Conservation (phyloP, 2,888 invertebrate genomes). For the Epinotia ramella region DNA sequence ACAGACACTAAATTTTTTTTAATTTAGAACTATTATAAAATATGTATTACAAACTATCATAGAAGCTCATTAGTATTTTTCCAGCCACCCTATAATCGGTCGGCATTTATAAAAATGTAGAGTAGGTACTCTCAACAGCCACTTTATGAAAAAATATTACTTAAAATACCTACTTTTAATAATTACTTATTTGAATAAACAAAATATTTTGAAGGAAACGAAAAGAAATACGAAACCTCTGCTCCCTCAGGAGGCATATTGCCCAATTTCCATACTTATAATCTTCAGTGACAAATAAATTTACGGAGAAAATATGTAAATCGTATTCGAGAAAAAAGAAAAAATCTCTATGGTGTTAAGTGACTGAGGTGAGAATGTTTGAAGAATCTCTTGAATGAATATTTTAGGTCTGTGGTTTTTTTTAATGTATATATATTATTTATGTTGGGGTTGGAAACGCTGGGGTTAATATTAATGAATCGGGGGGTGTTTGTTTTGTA, state of each 20-base stretch:
- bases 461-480: conserved; percentile 71
- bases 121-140: background rate
- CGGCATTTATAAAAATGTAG: no score
- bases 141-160: conserved; percentile 9
- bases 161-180: background rate
- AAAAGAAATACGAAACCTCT: conserved; percentile 40
- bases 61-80: background rate
- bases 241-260: conserved; percentile 58
- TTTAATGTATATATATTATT: conserved; percentile 79
- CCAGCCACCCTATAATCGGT: background rate
- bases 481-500: conserved; percentile 46
- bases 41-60: no score
- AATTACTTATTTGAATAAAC: conserved; percentile 44
- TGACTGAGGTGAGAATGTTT: conserved; percentile 68
- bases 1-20: background rate
- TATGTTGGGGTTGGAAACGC: conserved; percentile 62
- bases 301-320: conserved; percentile 74
- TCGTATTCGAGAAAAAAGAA: conserved; percentile 62
- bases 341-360: conserved; percentile 61
- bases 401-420: conserved; percentile 72
- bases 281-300: conserved; percentile 68
- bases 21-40: background rate
- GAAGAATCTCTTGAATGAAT: conserved; percentile 66
- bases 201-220: conserved; percentile 15
- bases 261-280: conserved; percentile 72